Percentiles rank a stretch among this genome's conserved stretches.
phyloP scores from a whole-genome alignment of 2,888 invertebrate species.

The Sympetrum striolatum region DNA sequence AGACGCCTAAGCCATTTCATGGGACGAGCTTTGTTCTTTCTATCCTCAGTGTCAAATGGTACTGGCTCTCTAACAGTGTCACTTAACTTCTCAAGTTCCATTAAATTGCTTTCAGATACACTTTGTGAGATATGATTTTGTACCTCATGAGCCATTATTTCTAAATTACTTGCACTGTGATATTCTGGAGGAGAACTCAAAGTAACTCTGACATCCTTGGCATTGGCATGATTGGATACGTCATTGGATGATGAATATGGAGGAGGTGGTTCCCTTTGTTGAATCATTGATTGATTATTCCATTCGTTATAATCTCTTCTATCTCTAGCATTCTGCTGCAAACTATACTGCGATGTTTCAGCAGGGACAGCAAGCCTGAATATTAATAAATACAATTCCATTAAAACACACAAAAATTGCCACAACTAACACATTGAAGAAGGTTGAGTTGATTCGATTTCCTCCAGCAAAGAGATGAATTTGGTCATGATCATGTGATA shows the following conservation, averaged over 20 bases:
- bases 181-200: neutral
- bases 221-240: neutral
- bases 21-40: neutral
- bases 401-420: too few relatives aligned
- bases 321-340: neutral
- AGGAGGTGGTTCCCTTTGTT: neutral
- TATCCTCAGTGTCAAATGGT: neutral
- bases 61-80: neutral
- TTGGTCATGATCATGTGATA: too few relatives aligned
- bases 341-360: neutral
- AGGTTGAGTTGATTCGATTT: too few relatives aligned
- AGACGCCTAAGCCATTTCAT: slow-evolving; percentile 3
- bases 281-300: neutral
- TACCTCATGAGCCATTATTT: neutral
- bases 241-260: neutral
- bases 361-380: neutral
- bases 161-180: neutral
- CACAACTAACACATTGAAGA: too few relatives aligned
- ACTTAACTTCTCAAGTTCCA: neutral
- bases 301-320: neutral
- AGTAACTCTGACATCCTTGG: neutral
- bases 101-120: slow-evolving; percentile 3
- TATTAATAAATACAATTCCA: neutral
- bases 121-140: neutral
- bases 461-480: too few relatives aligned